Percentiles rank a stretch among this genome's conserved stretches.
Conservation (phyloP, 1,140 invertebrate species). For the Zaprionus africanus region DNA sequence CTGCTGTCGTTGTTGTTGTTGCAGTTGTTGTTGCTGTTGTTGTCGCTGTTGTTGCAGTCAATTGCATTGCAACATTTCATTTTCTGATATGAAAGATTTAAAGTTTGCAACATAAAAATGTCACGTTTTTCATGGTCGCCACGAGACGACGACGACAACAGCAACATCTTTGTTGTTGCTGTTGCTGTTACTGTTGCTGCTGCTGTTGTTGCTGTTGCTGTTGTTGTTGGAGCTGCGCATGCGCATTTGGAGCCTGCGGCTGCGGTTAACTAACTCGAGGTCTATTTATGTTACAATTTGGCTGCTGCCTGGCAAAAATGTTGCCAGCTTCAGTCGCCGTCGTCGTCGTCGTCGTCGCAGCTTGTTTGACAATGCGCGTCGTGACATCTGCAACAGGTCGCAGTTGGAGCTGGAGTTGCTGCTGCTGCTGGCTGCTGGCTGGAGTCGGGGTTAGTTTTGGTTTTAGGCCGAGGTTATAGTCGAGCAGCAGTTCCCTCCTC, state of each 20-base stretch:
- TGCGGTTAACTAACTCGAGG: constrained; percentile 72
- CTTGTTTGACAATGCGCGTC: constrained; percentile 83
- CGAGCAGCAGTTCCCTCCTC: background rate
- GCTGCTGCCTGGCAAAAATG: constrained; percentile 78
- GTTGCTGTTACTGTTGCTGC: constrained; percentile 4
- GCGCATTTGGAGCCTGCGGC: constrained; percentile 39
- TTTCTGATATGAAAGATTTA: constrained; percentile 84
- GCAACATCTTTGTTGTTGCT: constrained; percentile 40
- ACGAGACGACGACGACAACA: constrained; percentile 56
- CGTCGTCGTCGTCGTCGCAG: constrained; percentile 47
- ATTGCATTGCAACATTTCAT: constrained; percentile 83
- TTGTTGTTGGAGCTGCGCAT: constrained; percentile 50
- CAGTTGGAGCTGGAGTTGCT: constrained; percentile 25
- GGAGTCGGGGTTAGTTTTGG: constrained; percentile 12
- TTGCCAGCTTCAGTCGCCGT: constrained; percentile 61
- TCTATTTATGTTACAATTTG: constrained; percentile 82
- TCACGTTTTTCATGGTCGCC: constrained; percentile 84
- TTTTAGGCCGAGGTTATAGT: constrained; percentile 14
- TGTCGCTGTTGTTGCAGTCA: constrained; percentile 69
- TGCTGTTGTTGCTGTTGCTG: constrained; percentile 21
- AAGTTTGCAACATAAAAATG: constrained; percentile 84
- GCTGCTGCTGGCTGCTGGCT: background rate
- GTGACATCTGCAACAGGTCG: constrained; percentile 79
- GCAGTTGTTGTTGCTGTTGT: constrained; percentile 46
- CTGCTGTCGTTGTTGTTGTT: constrained; percentile 38